Percentiles rank a stretch among this genome's conserved stretches.
Conservation (phyloP, 1,140 invertebrate genomes). For the Archivesica marissinica region DNA sequence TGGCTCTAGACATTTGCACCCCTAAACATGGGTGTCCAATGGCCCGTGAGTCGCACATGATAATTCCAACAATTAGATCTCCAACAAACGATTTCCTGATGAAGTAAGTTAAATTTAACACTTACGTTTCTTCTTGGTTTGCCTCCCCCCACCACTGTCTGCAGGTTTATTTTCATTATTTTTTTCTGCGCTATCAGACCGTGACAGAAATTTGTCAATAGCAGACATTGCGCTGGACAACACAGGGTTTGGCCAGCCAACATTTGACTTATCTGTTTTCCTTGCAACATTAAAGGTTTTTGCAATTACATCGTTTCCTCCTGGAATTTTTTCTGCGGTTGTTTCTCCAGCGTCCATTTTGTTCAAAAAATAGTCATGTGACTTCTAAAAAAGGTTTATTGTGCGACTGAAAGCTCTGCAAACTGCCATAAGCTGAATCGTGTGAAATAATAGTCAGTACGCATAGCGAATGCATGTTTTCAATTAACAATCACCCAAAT, state of each 20-base stretch:
- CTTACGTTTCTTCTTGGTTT: constrained; percentile 37
- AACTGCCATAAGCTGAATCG: too few relatives aligned
- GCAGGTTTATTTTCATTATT: neutral
- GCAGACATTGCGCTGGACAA: constrained; percentile 41
- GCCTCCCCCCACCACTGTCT: neutral
- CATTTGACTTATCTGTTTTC: constrained; percentile 41
- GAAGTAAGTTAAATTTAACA: too few relatives aligned
- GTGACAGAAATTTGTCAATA: constrained; percentile 42
- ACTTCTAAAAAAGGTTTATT: neutral
- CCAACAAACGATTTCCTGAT: too few relatives aligned
- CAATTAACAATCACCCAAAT: neutral
- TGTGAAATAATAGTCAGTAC: too few relatives aligned
- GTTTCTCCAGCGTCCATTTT: constrained; percentile 69
- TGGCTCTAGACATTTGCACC: too few relatives aligned
- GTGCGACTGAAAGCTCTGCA: neutral
- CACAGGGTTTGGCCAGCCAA: constrained; percentile 64
- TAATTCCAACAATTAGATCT: too few relatives aligned
- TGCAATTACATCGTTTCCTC: neutral
- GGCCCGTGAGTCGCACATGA: too few relatives aligned
- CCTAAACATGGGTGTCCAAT: too few relatives aligned
- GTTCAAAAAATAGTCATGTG: constrained; percentile 60
- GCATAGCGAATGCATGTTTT: too few relatives aligned
- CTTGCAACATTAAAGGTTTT: constrained; percentile 20
- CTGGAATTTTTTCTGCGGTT: neutral
- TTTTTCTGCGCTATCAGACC: constrained; percentile 41